These are phyloP conservation scores for Tridacna crocea DNA, from an alignment of 2,888 invertebrate genomes.

Conservation along the genomic window DNA sequence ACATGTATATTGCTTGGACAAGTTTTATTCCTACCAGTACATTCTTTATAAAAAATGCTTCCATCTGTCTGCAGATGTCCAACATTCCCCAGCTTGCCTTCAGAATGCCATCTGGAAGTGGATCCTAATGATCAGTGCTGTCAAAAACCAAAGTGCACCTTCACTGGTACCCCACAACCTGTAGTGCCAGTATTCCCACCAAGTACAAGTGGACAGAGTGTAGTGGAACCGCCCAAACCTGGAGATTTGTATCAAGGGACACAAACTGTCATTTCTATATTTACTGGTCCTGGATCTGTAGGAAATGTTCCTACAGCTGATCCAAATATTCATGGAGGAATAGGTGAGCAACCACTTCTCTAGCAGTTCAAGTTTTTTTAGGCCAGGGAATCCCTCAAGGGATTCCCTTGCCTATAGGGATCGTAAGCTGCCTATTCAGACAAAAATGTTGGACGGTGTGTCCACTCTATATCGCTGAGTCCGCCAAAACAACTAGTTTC, in stretches of 20 bases:
- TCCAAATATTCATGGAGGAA: slow-evolving; percentile 54
- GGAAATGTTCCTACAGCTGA: slow-evolving; percentile 59
- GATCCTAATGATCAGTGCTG: slow-evolving; percentile 74
- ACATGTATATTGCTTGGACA: not conserved
- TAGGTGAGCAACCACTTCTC: slow-evolving; percentile 55
- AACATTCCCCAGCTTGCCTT: slow-evolving; percentile 67
- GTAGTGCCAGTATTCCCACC: slow-evolving; percentile 68
- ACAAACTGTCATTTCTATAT: slow-evolving; percentile 52
- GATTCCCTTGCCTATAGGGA: too few relatives aligned
- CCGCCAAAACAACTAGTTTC: too few relatives aligned
- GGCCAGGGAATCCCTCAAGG: too few relatives aligned
- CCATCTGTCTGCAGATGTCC: slow-evolving; percentile 66
- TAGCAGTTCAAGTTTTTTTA: too few relatives aligned
- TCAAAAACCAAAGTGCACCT: slow-evolving; percentile 67
- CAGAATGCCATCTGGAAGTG: slow-evolving; percentile 64
- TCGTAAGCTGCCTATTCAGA: too few relatives aligned
- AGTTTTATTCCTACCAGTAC: too few relatives aligned
- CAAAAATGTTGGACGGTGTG: too few relatives aligned
- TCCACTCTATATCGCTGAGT: too few relatives aligned
- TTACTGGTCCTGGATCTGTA: slow-evolving; percentile 56
- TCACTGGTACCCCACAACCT: slow-evolving; percentile 66
- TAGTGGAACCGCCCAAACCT: slow-evolving; percentile 68
- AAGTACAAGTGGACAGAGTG: slow-evolving; percentile 64
- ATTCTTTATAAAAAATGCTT: too few relatives aligned
- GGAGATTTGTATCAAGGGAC: slow-evolving; percentile 66